These are phyloP conservation scores for Polietes domitor DNA, from an alignment of 2,888 invertebrate genomes.

Conservation along the genomic window DNA sequence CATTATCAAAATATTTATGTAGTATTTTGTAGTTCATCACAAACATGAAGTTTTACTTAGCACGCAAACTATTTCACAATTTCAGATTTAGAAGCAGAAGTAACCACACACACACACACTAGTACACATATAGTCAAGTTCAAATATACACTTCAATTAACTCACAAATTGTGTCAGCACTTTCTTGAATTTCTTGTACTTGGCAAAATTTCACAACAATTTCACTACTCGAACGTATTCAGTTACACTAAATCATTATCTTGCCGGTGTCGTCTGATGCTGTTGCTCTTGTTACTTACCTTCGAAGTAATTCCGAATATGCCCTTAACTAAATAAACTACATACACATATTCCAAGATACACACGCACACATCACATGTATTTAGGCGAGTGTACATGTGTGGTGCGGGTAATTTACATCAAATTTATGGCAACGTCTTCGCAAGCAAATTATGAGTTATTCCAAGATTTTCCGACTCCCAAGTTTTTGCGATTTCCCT, in stretches of 20 bases:
- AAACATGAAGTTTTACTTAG: not conserved
- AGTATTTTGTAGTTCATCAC: not conserved
- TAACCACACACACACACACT: too few species aligned
- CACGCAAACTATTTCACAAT: not conserved
- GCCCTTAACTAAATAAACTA: slow-evolving; percentile 52
- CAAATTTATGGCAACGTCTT: not conserved
- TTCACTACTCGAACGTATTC: not conserved
- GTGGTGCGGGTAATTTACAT: not conserved
- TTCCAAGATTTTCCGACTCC: too few species aligned
- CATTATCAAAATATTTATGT: not conserved
- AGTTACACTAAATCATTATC: slow-evolving; percentile 5
- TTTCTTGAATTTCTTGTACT: not conserved
- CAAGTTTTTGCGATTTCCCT: too few species aligned
- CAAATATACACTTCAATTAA: not conserved
- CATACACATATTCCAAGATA: not conserved
- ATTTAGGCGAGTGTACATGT: not conserved
- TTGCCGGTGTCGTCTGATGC: not conserved
- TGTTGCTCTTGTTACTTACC: not conserved
- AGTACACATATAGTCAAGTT: not conserved
- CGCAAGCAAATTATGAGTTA: not conserved
- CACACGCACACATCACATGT: not conserved
- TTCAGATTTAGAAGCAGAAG: not conserved
- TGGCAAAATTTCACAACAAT: not conserved
- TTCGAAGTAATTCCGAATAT: slow-evolving; percentile 17
- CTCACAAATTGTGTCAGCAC: not conserved